Conservation (phyloP, 2,797 vertebrate species). For the Gymnoscopelus microlampas region DNA sequence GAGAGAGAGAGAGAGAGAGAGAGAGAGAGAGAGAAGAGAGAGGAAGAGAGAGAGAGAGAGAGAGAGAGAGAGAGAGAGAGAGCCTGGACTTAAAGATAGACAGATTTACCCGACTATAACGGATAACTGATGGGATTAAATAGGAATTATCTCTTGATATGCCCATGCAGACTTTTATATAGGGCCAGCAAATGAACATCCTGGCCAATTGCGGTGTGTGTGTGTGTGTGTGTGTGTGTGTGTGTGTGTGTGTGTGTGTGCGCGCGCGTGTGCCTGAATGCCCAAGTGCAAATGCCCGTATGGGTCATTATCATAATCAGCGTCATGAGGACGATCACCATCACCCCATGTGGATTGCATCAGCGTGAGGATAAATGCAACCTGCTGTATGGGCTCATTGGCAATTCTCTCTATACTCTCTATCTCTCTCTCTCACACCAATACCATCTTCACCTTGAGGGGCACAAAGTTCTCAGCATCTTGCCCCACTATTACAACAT, state of each 20-base stretch:
- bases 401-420: not conserved
- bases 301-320: conserved; percentile 64
- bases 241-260: conserved; percentile 10
- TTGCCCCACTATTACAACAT: too few relatives aligned
- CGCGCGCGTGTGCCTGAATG: not conserved
- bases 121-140: conserved; percentile 80
- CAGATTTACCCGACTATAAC: conserved; percentile 62
- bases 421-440: not conserved
- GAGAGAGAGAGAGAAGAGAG: not conserved
- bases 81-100: conserved; percentile 63
- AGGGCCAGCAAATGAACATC: conserved; percentile 24
- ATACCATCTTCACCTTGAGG: not conserved
- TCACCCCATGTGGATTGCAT: conserved; percentile 67
- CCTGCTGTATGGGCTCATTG: conserved; percentile 19
- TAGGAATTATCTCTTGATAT: conserved; percentile 78
- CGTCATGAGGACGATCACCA: conserved; percentile 59
- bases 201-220: conserved; percentile 28
- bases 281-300: conserved; percentile 3
- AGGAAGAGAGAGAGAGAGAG: conserved; percentile 12
- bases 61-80: conserved; percentile 21
- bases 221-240: conserved; percentile 8
- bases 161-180: conserved; percentile 58
- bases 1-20: conserved; percentile 32
- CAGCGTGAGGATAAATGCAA: conserved; percentile 47
- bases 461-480: too few relatives aligned